Conservation (phyloP, 2,797 vertebrate genomes). For the Tadarida brasiliensis region DNA sequence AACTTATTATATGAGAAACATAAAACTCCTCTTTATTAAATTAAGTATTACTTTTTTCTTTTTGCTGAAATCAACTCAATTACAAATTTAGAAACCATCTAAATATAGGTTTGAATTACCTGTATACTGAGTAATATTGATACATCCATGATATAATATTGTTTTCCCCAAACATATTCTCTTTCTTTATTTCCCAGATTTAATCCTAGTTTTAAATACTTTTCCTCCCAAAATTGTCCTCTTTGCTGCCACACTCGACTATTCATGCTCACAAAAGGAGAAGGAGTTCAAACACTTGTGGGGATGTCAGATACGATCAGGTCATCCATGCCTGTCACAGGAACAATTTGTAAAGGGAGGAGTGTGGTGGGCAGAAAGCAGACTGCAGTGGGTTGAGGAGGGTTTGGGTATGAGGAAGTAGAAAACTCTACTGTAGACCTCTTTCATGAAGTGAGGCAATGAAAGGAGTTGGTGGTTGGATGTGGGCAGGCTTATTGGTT, state of each 20-base stretch:
- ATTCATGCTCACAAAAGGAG: neutral
- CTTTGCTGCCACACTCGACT: neutral
- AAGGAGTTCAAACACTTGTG: neutral
- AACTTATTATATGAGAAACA: neutral
- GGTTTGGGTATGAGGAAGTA: neutral
- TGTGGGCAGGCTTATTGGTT: neutral
- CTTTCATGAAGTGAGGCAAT: neutral
- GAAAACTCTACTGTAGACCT: neutral
- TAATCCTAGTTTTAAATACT: conserved; percentile 14
- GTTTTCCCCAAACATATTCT: neutral
- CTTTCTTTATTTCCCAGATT: conserved; percentile 6
- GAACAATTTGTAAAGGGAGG: neutral
- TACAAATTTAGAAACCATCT: neutral
- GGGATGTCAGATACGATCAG: neutral
- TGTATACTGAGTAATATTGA: neutral
- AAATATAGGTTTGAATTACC: neutral
- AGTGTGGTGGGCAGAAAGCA: neutral
- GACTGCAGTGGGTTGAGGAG: neutral
- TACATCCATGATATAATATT: neutral
- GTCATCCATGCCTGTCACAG: neutral
- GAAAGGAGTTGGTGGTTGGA: neutral
- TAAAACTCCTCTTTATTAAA: neutral
- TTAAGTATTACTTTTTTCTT: neutral
- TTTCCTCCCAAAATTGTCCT: neutral
- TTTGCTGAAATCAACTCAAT: neutral